A percentile compares a stretch with the other conserved stretches of the same genome.
phyloP scores from a whole-genome alignment of 2,797 vertebrate species.

The Phalanger gymnotis region DNA sequence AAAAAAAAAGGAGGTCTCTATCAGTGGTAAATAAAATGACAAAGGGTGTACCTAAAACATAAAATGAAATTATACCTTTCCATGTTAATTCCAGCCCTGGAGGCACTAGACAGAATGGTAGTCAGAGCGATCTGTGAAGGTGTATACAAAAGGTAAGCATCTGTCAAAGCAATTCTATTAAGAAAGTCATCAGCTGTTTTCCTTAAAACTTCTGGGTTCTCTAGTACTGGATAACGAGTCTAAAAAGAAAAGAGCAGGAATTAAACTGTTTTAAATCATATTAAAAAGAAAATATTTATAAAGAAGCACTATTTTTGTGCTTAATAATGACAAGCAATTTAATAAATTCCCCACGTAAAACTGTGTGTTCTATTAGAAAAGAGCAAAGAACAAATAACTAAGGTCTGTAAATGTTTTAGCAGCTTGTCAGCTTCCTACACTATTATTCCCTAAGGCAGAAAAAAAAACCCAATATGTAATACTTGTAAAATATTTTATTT shows the following conservation, averaged over 20 bases:
- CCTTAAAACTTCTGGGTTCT: constrained; percentile 95
- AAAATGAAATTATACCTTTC: constrained; percentile 88
- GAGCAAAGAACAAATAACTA: constrained; percentile 4
- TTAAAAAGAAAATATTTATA: constrained; percentile 39
- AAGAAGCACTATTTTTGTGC: constrained; percentile 31
- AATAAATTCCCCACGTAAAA: constrained; percentile 26
- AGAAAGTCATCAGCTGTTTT: constrained; percentile 96
- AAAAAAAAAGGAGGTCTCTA: constrained; percentile 24
- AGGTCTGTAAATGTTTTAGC: constrained; percentile 35
- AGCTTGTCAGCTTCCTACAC: constrained; percentile 2
- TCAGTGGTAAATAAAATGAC: constrained; percentile 12
- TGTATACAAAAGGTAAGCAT: constrained; percentile 92
- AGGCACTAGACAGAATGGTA: constrained; percentile 92
- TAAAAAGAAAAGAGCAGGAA: constrained; percentile 78
- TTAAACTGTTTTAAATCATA: constrained; percentile 54
- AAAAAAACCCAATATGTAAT: neutral
- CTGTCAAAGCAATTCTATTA: constrained; percentile 91
- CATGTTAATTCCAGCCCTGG: constrained; percentile 93
- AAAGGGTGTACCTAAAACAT: constrained; percentile 31
- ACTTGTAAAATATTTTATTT: neutral
- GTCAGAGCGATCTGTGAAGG: constrained; percentile 95
- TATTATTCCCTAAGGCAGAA: neutral
- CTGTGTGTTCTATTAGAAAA: neutral
- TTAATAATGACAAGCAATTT: neutral
- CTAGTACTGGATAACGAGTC: constrained; percentile 93